Conservation (phyloP, 2,113 vertebrate genomes). For the Pomatorhinus ruficollis region DNA sequence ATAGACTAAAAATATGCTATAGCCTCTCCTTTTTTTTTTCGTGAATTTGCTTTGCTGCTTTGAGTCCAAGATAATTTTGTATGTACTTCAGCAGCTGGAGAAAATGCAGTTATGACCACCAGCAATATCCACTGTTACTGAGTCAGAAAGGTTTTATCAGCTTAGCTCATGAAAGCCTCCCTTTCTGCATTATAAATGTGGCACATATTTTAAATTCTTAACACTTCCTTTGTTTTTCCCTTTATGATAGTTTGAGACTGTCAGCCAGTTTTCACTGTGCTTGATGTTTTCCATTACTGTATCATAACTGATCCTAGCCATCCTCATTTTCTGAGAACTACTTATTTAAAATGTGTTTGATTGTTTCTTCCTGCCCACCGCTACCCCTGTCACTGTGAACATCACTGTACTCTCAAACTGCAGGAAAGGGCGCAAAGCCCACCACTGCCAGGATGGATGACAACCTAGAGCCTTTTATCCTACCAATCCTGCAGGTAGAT, state of each 20-base stretch:
- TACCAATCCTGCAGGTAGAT: not conserved
- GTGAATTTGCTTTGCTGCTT: not conserved
- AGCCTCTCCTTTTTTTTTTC: not conserved
- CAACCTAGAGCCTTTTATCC: not conserved
- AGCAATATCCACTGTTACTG: not conserved
- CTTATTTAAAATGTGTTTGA: not conserved
- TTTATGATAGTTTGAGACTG: not conserved
- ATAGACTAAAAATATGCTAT: not conserved
- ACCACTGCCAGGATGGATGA: not conserved
- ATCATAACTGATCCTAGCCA: not conserved
- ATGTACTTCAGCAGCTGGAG: not conserved
- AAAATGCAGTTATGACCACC: slow-evolving; percentile 17
- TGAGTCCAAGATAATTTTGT: not conserved
- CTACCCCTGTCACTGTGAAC: not conserved
- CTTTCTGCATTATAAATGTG: slow-evolving; percentile 23
- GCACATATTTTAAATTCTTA: not conserved
- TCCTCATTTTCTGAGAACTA: not conserved
- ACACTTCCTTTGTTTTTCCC: slow-evolving; percentile 1
- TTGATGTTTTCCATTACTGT: not conserved
- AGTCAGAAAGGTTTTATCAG: slow-evolving; percentile 39
- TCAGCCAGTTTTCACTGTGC: not conserved
- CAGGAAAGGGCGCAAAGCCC: not conserved
- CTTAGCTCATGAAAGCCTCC: slow-evolving; percentile 20
- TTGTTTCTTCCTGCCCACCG: not conserved
- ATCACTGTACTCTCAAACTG: not conserved